A percentile compares a stretch with the other conserved stretches of the same genome.
These are phyloP conservation scores for Meiosimyza platycephala DNA, from an alignment of 2,888 invertebrate species.

Conservation along the genomic window DNA sequence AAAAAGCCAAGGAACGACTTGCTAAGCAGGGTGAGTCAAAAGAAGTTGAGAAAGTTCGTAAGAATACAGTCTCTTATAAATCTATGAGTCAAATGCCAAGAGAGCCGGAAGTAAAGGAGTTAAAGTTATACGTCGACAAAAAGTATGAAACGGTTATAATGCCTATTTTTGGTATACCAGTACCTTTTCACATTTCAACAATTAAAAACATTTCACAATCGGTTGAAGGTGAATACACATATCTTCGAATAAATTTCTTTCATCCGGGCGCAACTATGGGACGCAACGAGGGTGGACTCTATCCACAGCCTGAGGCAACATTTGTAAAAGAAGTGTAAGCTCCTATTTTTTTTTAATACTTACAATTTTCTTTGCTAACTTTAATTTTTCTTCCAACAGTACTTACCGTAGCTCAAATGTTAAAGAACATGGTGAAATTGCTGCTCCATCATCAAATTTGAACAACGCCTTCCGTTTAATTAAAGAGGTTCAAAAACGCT, in stretches of 20 bases:
- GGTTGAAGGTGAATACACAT: slow-evolving; percentile 97
- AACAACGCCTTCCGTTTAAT: slow-evolving; percentile 97
- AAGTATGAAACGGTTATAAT: slow-evolving; percentile 99
- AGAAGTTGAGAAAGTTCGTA: slow-evolving; percentile 88
- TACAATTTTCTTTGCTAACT: neutral
- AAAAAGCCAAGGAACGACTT: slow-evolving; percentile 90
- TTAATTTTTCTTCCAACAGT: slow-evolving; percentile 65
- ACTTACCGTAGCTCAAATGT: slow-evolving; percentile 97
- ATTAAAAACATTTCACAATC: slow-evolving; percentile 99
- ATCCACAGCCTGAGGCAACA: slow-evolving; percentile 94
- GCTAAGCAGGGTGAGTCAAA: slow-evolving; percentile 88
- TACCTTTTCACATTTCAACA: slow-evolving; percentile 98
- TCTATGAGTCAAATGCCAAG: slow-evolving; percentile 91
- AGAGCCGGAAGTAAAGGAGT: slow-evolving; percentile 90
- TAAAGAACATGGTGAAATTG: slow-evolving; percentile 95
- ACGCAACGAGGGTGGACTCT: slow-evolving; percentile 88
- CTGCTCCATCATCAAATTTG: slow-evolving; percentile 93
- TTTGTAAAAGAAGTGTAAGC: slow-evolving; percentile 97
- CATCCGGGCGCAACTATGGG: slow-evolving; percentile 98
- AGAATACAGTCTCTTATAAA: slow-evolving; percentile 96
- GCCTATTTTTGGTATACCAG: slow-evolving; percentile 95
- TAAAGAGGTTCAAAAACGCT: slow-evolving; percentile 99
- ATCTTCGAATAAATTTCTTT: slow-evolving; percentile 97
- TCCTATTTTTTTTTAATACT: neutral
- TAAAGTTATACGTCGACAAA: slow-evolving; percentile 94